A percentile compares a stretch with the other conserved stretches of the same genome.
These are phyloP conservation scores for Himalopsyche phryganea DNA, from an alignment of 1,140 invertebrate genomes.

Conservation along the genomic window DNA sequence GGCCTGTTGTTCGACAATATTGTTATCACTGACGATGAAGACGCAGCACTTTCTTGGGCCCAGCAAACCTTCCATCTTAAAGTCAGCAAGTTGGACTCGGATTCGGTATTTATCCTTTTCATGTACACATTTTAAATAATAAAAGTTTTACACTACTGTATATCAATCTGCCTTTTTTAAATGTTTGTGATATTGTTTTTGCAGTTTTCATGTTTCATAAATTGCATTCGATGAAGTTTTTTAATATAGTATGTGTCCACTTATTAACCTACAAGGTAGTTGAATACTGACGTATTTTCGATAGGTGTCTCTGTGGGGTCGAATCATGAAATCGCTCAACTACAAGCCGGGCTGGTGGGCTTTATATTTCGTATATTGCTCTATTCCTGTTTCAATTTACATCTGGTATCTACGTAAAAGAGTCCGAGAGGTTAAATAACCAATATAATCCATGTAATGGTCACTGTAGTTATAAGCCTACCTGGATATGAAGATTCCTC, in stretches of 20 bases:
- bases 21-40: slow-evolving; percentile 81
- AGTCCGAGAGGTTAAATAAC: slow-evolving; percentile 60
- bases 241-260: too few relatives aligned
- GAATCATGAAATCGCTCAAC: slow-evolving; percentile 67
- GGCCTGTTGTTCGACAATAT: slow-evolving; percentile 95
- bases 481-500: neutral
- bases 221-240: too few relatives aligned
- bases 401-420: slow-evolving; percentile 64
- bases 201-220: neutral
- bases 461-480: neutral
- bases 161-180: neutral
- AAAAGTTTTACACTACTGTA: neutral
- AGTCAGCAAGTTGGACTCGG: slow-evolving; percentile 70
- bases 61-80: slow-evolving; percentile 83
- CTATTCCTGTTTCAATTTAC: slow-evolving; percentile 68
- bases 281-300: slow-evolving; percentile 8
- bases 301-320: slow-evolving; percentile 69
- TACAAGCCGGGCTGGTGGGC: slow-evolving; percentile 76
- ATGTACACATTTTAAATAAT: neutral
- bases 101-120: slow-evolving; percentile 63
- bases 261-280: too few relatives aligned
- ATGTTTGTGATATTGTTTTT: neutral
- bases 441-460: slow-evolving; percentile 2
- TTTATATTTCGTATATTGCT: slow-evolving; percentile 71
- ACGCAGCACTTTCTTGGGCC: slow-evolving; percentile 78